Base-by-base conservation (phyloP, 2,113 vertebrate species). In the Chamaea fasciata region DNA sequence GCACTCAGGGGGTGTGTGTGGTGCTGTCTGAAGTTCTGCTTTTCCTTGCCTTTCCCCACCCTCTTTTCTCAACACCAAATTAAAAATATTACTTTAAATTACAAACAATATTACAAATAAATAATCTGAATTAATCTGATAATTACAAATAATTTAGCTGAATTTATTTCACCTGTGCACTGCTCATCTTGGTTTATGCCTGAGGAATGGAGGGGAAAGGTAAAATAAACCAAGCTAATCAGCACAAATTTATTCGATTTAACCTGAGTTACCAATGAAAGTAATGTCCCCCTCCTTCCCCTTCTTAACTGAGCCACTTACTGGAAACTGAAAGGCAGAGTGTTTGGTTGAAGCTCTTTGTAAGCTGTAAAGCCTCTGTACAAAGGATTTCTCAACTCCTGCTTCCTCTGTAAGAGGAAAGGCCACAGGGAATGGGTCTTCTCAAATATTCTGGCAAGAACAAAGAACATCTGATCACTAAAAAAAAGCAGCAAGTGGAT, bases 361-460 rank as follows among this genome's bases (percentile, higher is more conserved):
- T 97, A 98, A 74, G 96, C 90, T 84, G 95, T 79, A 62, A 96
- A 96, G 7, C 97, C 97, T 95, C 94, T 98, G 95, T 98, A 98
- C 64, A 98, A 92, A 42, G 98, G 98, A 89, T 98, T 98, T 65
- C 92, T 96, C 94, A 98, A 97, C 71, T 98, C 98, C 42, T 97
- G 93, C 86, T 97, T 98, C 95, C 97, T 98, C 87, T 98, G 96
- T 19, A 98, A 91, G 39, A 98, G 97, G 96, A 98, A 98, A 73
- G 98, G 98, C 98, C 98, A 98, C 83, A 98, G 62, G 7, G 98
- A 98, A 95, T 98, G 98, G 12, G 98, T 98, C 93, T 97, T 98
- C 96, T 98, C 98, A 93, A 96, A 97, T 80, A 98, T 92, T 94
- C 98, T 98, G 96, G 57, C 77, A 91, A 92, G 39, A 30, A 92